Percentiles rank a stretch among this genome's conserved stretches.
phyloP scores from a whole-genome alignment of 1,140 invertebrate species.

The Cydia strobilella region DNA sequence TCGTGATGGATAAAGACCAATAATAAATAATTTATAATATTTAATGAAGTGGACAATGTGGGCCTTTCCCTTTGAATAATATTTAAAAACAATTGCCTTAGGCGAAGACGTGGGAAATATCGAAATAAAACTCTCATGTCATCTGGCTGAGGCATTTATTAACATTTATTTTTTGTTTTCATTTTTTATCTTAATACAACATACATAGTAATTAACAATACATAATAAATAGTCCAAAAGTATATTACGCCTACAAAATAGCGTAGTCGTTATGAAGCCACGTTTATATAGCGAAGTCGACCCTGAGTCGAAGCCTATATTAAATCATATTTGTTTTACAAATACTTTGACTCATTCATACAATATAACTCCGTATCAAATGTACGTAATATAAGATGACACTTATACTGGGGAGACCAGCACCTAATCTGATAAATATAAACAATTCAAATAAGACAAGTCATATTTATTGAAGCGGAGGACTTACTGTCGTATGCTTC shows the following conservation, averaged over 20 bases:
- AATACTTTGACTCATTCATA: not conserved
- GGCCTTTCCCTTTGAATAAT: not conserved
- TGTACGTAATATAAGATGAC: not conserved
- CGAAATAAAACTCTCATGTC: conserved; percentile 56
- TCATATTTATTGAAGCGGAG: not conserved
- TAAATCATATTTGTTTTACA: conserved; percentile 4
- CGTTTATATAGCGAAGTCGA: conserved; percentile 25
- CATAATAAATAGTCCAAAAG: conserved; percentile 81
- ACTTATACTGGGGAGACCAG: not conserved
- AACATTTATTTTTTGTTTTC: conserved; percentile 78
- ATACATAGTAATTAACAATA: conserved; percentile 81
- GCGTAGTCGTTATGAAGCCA: conserved; percentile 75
- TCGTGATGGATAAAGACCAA: no score
- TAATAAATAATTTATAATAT: no score
- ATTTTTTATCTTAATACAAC: conserved; percentile 79
- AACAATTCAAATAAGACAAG: not conserved
- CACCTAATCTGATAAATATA: not conserved
- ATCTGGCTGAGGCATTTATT: conserved; percentile 80
- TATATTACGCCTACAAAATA: conserved; percentile 81
- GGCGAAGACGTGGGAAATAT: not conserved
- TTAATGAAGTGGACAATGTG: not conserved
- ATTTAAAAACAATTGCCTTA: not conserved
- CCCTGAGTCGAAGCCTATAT: not conserved
- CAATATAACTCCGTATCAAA: not conserved
- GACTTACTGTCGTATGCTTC: not conserved